Percentiles rank a stretch among this genome's conserved stretches.
phyloP scores from a whole-genome alignment of 2,797 vertebrate genomes.

The Helicolenus hilgendorfi region DNA sequence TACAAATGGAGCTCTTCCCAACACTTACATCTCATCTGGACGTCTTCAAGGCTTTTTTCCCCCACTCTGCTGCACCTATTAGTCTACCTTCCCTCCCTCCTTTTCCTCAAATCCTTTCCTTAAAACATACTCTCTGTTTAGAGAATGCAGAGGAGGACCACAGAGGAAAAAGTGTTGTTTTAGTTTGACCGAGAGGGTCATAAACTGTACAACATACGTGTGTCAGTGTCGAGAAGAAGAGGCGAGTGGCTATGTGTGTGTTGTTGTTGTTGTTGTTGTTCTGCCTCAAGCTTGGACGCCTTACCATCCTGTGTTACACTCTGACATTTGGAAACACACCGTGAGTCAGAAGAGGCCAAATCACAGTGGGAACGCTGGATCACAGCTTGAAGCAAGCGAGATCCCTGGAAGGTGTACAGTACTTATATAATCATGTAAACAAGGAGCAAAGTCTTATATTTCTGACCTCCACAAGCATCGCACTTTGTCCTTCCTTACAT shows the following conservation, averaged over 20 bases:
- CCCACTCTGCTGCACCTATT: neutral
- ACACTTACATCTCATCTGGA: conserved; percentile 60
- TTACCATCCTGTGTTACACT: conserved; percentile 48
- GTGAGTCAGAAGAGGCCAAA: conserved; percentile 59
- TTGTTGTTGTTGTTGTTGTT: conserved; percentile 26
- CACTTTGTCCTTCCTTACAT: conserved; percentile 39
- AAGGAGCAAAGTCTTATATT: conserved; percentile 19
- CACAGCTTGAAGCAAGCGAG: conserved; percentile 10
- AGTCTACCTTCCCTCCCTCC: neutral
- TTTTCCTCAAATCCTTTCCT: neutral
- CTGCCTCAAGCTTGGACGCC: conserved; percentile 46
- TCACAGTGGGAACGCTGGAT: conserved; percentile 22
- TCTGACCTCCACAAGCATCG: conserved; percentile 34
- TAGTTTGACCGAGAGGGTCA: conserved; percentile 6
- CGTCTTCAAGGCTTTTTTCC: conserved; percentile 18
- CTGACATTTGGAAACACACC: conserved; percentile 70
- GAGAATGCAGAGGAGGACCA: neutral
- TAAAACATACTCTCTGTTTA: neutral
- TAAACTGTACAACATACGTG: conserved; percentile 16
- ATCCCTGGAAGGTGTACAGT: conserved; percentile 33
- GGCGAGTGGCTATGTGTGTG: neutral
- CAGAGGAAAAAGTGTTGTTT: neutral
- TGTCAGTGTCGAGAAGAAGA: conserved; percentile 14
- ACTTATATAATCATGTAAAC: conserved; percentile 51
- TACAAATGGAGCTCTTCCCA: conserved; percentile 68